Conservation (phyloP, 2,113 vertebrate species). For the Camelus dromedarius region DNA sequence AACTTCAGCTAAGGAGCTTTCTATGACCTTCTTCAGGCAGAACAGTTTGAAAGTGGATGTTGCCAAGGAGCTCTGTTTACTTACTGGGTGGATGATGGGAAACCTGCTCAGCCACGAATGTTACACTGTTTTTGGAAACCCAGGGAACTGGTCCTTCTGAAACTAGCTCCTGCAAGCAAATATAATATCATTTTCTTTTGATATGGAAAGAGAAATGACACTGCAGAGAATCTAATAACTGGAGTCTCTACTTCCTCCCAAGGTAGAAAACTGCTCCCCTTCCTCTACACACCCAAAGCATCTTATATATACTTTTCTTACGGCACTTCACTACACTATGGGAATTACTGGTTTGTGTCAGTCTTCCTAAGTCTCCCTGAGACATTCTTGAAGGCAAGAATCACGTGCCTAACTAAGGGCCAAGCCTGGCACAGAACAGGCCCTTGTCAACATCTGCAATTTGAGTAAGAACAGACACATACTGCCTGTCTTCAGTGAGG, state of each 20-base stretch:
- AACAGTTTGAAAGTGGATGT: neutral
- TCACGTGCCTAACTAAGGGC: neutral
- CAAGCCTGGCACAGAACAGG: neutral
- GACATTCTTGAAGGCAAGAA: neutral
- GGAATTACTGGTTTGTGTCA: neutral
- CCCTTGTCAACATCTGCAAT: neutral
- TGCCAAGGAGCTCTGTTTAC: slow-evolving; percentile 80
- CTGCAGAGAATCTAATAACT: neutral
- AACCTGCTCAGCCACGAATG: slow-evolving; percentile 98
- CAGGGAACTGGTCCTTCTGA: slow-evolving; percentile 96
- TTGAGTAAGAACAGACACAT: neutral
- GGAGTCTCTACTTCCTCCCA: neutral
- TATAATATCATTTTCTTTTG: slow-evolving; percentile 51
- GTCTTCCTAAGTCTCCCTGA: neutral
- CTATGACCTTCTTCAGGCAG: neutral
- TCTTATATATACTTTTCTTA: neutral
- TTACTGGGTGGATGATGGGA: slow-evolving; percentile 99
- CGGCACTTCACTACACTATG: neutral
- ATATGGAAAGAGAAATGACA: neutral
- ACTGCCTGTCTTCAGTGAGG: neutral
- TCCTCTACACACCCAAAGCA: neutral
- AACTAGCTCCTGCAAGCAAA: slow-evolving; percentile 90
- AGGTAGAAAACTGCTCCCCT: neutral
- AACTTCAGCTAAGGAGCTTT: neutral
- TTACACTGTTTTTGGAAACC: slow-evolving; percentile 94